phyloP scores from a whole-genome alignment of 2,113 vertebrate species.

The Oreochromis niloticus region DNA sequence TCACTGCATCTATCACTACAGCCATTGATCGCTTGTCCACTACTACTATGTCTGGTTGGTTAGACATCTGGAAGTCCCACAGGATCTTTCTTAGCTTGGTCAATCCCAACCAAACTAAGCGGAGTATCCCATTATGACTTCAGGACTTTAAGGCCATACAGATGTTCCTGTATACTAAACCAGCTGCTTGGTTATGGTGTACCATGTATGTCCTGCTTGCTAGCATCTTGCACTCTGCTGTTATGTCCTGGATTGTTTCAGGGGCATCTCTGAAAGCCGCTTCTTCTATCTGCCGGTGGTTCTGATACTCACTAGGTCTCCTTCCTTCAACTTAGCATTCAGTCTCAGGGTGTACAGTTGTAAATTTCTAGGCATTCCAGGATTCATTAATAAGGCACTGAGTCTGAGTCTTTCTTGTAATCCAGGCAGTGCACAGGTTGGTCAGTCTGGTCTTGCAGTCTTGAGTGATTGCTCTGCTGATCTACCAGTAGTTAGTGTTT shows the following conservation, averaged over 20 bases:
- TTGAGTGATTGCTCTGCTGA: not conserved
- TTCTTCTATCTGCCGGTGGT: not conserved
- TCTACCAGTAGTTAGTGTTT: not conserved
- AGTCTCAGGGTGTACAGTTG: not conserved
- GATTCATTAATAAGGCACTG: not conserved
- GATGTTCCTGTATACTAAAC: not conserved
- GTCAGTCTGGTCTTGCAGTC: not conserved
- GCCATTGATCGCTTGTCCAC: not conserved
- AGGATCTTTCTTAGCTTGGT: not conserved
- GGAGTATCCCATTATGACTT: not conserved
- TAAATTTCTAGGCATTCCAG: not conserved
- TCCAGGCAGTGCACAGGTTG: not conserved
- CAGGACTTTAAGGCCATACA: not conserved
- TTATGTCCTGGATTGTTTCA: not conserved
- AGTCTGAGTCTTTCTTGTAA: not conserved
- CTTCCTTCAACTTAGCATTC: not conserved
- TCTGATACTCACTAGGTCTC: not conserved
- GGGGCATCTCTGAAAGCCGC: not conserved
- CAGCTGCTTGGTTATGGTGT: not conserved
- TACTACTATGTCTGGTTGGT: not conserved
- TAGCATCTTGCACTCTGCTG: not conserved
- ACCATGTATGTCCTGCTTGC: not conserved
- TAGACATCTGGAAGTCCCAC: not conserved
- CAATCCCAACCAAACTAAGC: not conserved
- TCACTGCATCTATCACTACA: not conserved